These are phyloP conservation scores for Odontomachus brunneus DNA, from an alignment of 1,140 invertebrate species.

Conservation along the genomic window DNA sequence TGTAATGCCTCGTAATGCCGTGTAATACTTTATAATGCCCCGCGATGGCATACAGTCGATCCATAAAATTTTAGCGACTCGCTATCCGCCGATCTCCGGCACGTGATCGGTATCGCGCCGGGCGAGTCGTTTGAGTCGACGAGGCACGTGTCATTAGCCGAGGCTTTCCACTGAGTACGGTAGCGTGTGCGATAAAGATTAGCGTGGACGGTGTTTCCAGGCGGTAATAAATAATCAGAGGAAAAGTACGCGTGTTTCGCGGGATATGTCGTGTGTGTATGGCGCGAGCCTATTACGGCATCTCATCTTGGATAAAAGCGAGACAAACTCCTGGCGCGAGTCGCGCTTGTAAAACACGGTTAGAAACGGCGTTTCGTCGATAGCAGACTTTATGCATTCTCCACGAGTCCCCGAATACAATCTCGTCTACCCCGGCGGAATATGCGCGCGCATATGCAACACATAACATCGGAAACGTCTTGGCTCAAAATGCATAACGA, in stretches of 20 bases:
- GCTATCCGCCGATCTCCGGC: conserved; percentile 7
- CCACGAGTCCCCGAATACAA: neutral
- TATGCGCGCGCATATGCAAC: neutral
- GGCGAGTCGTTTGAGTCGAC: no score
- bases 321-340: neutral
- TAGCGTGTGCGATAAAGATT: conserved; percentile 12
- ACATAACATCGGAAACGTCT: conserved; percentile 8
- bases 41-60: neutral
- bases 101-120: neutral
- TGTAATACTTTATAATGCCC: neutral
- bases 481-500: conserved; percentile 18
- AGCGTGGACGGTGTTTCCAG: neutral
- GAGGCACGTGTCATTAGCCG: neutral
- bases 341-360: neutral
- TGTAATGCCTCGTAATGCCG: neutral
- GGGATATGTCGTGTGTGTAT: neutral
- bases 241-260: neutral
- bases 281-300: neutral
- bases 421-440: neutral
- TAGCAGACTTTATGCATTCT: neutral
- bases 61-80: conserved; percentile 12
- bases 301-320: neutral
- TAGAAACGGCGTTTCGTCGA: conserved; percentile 8
- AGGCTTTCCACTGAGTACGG: conserved; percentile 22
- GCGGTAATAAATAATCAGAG: conserved; percentile 9